A percentile compares a stretch with the other conserved stretches of the same genome.
Conservation (phyloP, 2,888 invertebrate species). For the Gymnocheta viridis region DNA sequence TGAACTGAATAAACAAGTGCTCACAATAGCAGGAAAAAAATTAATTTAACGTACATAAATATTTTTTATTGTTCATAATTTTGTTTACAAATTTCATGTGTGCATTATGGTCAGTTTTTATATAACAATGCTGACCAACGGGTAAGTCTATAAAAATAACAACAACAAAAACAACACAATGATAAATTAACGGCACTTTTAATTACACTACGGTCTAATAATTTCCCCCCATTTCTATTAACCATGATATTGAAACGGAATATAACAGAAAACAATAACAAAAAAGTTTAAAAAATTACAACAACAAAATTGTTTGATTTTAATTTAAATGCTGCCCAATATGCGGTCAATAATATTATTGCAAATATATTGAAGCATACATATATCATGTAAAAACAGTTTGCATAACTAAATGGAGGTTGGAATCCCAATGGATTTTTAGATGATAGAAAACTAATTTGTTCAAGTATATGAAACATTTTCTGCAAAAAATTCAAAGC, state of each 20-base stretch:
- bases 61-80: conserved; percentile 46
- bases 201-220: conserved; percentile 60
- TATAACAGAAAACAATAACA: conserved; percentile 17
- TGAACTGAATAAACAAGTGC: conserved; percentile 12
- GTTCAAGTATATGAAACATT: no score
- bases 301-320: no score
- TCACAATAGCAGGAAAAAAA: not conserved
- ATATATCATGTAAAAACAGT: no score
- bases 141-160: not conserved
- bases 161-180: conserved; percentile 20
- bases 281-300: not conserved
- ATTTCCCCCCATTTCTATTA: conserved; percentile 48
- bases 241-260: conserved; percentile 58
- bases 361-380: not conserved
- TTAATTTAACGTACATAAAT: conserved; percentile 26
- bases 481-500: no score
- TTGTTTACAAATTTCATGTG: conserved; percentile 34
- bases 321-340: not conserved
- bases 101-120: conserved; percentile 47
- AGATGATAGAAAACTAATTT: no score
- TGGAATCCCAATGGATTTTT: no score
- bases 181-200: conserved; percentile 55
- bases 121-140: not conserved
- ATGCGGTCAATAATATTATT: not conserved
- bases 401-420: no score